These are phyloP conservation scores for Perizoma flavofasciatum DNA, from an alignment of 2,888 invertebrate species.

Conservation along the genomic window DNA sequence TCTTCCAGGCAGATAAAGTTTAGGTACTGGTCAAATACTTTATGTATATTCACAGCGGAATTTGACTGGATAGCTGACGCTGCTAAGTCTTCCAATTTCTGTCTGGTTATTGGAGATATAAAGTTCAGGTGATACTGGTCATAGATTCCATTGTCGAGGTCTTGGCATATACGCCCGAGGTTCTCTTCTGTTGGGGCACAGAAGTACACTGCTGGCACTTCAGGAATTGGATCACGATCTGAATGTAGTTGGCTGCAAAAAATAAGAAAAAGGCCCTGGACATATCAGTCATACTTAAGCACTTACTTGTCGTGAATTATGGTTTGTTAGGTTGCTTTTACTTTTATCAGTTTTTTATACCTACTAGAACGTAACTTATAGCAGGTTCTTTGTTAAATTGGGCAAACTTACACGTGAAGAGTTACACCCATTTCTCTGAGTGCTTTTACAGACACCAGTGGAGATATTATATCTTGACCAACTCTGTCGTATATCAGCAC, in stretches of 20 bases:
- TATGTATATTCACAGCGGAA: conserved; percentile 95
- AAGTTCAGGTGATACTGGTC: conserved; percentile 98
- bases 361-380: no score
- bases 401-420: conserved; percentile 93
- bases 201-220: conserved; percentile 99
- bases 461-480: conserved; percentile 99
- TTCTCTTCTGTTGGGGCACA: conserved; percentile 98
- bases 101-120: conserved; percentile 96
- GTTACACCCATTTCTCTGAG: conserved; percentile 98
- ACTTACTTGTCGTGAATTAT: no score
- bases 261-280: background rate
- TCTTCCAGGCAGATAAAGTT: conserved; percentile 99
- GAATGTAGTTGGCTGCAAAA: conserved; percentile 91
- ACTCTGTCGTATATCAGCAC: conserved; percentile 97
- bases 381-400: no score
- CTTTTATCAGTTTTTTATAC: no score
- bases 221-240: conserved; percentile 96
- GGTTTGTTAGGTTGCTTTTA: no score
- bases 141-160: conserved; percentile 94
- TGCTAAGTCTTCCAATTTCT: conserved; percentile 97
- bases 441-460: conserved; percentile 97
- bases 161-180: conserved; percentile 95
- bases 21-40: conserved; percentile 98
- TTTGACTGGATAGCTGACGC: conserved; percentile 95
- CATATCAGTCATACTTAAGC: no score